These are phyloP conservation scores for Oryctes rhinoceros DNA, from an alignment of 1,140 invertebrate genomes.

Conservation along the genomic window DNA sequence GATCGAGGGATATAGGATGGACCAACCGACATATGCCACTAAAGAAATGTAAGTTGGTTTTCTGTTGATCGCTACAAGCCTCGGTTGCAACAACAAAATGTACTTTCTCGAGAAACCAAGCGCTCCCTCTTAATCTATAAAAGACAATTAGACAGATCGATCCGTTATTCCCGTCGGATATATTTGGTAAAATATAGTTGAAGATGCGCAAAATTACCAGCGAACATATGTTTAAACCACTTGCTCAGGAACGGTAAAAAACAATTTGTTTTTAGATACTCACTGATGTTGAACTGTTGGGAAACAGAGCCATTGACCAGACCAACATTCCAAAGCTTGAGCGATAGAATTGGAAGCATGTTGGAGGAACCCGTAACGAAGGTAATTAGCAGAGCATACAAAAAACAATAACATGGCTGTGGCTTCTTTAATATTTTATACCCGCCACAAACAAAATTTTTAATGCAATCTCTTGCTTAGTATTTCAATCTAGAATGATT, in stretches of 20 bases:
- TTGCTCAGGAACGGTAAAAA: neutral
- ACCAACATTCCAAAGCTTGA: conserved; percentile 81
- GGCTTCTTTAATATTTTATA: neutral
- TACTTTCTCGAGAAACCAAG: no score
- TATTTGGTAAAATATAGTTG: no score
- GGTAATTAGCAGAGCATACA: conserved; percentile 65
- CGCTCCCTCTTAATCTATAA: no score
- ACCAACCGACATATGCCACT: conserved; percentile 81
- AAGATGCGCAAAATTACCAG: no score
- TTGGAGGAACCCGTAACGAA: conserved; percentile 83
- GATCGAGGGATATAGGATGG: conserved; percentile 85
- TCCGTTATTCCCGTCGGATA: no score
- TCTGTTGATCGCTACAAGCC: no score
- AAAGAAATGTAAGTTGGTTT: conserved; percentile 70
- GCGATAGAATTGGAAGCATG: conserved; percentile 77
- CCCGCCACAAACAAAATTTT: no score
- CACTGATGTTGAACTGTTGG: conserved; percentile 90
- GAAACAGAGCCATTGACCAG: conserved; percentile 76
- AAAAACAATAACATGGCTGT: no score
- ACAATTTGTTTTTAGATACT: conserved; percentile 67
- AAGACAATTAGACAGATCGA: no score
- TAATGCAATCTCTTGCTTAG: no score
- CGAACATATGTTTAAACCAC: no score
- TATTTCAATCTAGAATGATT: neutral
- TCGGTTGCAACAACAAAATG: no score